These are phyloP conservation scores for Palythoa caribaeorum DNA, from an alignment of 92 coral and sea anemone species.

Conservation along the genomic window DNA sequence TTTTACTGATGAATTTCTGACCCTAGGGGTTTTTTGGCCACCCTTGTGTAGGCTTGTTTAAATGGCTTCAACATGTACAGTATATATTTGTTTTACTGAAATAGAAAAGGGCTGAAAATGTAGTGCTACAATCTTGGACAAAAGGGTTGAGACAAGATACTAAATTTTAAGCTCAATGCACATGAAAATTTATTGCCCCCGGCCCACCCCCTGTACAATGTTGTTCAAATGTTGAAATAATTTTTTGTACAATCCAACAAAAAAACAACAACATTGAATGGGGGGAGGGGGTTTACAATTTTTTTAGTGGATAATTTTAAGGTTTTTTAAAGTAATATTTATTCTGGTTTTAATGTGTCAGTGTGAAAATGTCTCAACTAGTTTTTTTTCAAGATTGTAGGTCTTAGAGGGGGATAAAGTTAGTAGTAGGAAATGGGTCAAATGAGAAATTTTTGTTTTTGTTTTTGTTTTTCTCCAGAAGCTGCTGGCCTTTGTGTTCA, in stretches of 20 bases:
- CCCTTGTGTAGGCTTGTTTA: slow-evolving; percentile 34
- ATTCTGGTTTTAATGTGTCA: slow-evolving; percentile 26
- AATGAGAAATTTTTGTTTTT: slow-evolving; percentile 24
- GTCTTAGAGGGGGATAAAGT: slow-evolving; percentile 31
- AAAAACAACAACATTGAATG: slow-evolving; percentile 28
- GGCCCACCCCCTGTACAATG: slow-evolving; percentile 34
- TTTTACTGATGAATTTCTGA: slow-evolving; percentile 28
- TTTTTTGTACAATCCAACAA: slow-evolving; percentile 26
- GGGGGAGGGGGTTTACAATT: slow-evolving; percentile 32
- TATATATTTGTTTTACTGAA: slow-evolving; percentile 30
- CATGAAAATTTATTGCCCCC: slow-evolving; percentile 30
- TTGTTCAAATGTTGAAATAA: slow-evolving; percentile 28
- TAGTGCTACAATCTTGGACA: slow-evolving; percentile 30
- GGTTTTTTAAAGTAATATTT: slow-evolving; percentile 27
- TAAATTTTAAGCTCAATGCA: slow-evolving; percentile 28
- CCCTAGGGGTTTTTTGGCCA: slow-evolving; percentile 34
- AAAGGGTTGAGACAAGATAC: slow-evolving; percentile 28
- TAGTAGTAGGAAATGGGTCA: slow-evolving; percentile 30
- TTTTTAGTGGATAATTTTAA: slow-evolving; percentile 27
- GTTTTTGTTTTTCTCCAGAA: slow-evolving; percentile 48
- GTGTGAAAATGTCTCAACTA: slow-evolving; percentile 30
- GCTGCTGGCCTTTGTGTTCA: slow-evolving; percentile 64
- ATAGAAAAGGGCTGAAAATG: slow-evolving; percentile 32
- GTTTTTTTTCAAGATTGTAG: slow-evolving; percentile 28
- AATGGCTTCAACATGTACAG: slow-evolving; percentile 33